These are phyloP conservation scores for Noctilio leporinus DNA, from an alignment of 2,113 vertebrate genomes.

Conservation along the genomic window DNA sequence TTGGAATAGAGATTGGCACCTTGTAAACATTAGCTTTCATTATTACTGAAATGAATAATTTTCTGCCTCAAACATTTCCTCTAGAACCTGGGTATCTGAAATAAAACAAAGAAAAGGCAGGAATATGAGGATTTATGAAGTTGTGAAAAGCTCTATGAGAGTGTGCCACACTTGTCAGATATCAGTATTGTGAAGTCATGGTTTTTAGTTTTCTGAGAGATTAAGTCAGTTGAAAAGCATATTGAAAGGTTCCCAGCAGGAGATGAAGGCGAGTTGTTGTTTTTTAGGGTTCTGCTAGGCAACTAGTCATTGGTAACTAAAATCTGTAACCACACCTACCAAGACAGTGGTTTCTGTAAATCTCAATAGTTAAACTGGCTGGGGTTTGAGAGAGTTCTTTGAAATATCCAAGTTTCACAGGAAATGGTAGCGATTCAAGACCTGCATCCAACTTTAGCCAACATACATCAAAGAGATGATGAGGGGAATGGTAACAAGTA, in stretches of 20 bases:
- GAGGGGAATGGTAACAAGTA: background rate
- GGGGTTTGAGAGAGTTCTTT: background rate
- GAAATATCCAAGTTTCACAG: background rate
- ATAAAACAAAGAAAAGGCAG: background rate
- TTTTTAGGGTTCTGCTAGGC: background rate
- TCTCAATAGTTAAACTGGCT: background rate
- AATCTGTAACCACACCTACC: background rate
- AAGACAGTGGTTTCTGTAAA: slow-evolving; percentile 29
- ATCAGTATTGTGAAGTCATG: background rate
- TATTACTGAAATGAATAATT: background rate
- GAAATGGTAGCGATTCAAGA: background rate
- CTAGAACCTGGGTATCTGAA: background rate
- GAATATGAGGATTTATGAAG: background rate
- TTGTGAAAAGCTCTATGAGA: background rate
- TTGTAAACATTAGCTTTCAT: background rate
- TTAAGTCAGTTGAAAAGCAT: background rate
- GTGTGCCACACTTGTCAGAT: background rate
- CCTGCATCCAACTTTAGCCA: background rate
- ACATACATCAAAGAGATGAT: background rate
- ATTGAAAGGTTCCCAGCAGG: background rate
- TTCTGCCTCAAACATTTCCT: background rate
- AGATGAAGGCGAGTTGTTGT: background rate
- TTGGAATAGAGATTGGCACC: background rate
- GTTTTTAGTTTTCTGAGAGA: background rate
- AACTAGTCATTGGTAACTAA: background rate